Percentiles rank a stretch among this genome's conserved stretches.
Evolutionary conservation across 2,797 vertebrate genomes (phyloP).

Genomic region (Cynopterus sphinx): DNA sequence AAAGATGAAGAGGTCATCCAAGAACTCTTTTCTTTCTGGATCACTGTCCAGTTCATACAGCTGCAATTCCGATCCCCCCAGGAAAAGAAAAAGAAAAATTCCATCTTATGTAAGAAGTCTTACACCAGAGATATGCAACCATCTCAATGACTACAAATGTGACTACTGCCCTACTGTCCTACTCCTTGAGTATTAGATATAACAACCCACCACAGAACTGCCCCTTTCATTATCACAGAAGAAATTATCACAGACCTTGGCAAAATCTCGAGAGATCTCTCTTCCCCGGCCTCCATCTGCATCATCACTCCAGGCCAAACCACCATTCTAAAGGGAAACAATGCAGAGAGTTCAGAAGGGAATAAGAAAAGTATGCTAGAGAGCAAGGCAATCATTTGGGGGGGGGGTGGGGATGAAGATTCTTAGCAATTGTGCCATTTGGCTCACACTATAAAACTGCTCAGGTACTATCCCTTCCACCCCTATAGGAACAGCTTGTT

Average conservation of each 20-base stretch:
- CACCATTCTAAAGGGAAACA: slow-evolving; percentile 88
- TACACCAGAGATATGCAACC: background rate
- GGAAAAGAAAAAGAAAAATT: slow-evolving; percentile 16
- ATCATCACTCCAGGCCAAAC: slow-evolving; percentile 91
- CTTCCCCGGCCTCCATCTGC: slow-evolving; percentile 89
- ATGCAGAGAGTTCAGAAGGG: slow-evolving; percentile 37
- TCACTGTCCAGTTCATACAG: slow-evolving; percentile 89
- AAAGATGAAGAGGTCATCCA: slow-evolving; percentile 89
- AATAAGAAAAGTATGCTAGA: background rate
- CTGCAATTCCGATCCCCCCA: slow-evolving; percentile 71
- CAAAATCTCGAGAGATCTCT: slow-evolving; percentile 97
- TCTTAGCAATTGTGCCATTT: background rate
- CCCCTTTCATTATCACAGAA: background rate
- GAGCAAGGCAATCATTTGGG: background rate
- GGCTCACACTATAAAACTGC: background rate
- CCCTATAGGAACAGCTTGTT: background rate
- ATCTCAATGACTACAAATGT: background rate
- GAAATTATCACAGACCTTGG: slow-evolving; percentile 90
- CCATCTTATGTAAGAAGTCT: background rate
- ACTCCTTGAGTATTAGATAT: background rate
- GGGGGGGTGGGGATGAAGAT: too few relatives aligned
- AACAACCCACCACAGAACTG: background rate
- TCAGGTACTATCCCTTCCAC: background rate
- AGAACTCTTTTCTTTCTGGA: slow-evolving; percentile 88
- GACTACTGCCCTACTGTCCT: background rate